phyloP scores from a whole-genome alignment of 2,797 vertebrate species.

The Otus scops region DNA sequence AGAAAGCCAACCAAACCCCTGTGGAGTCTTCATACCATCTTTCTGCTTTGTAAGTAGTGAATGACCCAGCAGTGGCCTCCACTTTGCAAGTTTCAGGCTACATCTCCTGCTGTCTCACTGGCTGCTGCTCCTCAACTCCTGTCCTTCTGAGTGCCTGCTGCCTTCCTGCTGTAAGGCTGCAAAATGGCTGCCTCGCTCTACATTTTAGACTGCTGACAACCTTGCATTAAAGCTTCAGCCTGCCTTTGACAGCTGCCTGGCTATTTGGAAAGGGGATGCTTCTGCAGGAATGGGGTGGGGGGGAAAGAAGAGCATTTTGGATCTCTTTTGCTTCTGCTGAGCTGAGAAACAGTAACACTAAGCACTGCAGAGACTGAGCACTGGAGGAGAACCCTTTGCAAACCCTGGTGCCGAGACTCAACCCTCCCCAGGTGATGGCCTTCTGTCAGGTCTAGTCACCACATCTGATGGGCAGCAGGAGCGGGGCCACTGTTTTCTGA shows the following conservation, averaged over 20 bases:
- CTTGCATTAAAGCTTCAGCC: not conserved
- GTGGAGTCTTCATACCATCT: not conserved
- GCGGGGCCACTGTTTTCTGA: fast-evolving
- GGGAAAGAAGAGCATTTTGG: not conserved
- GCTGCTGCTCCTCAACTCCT: not conserved
- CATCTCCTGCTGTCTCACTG: not conserved
- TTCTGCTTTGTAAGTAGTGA: not conserved
- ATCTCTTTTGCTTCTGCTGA: not conserved
- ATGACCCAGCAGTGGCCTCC: not conserved
- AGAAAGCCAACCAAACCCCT: not conserved
- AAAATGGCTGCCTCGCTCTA: not conserved
- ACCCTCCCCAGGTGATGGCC: not conserved
- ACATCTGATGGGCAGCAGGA: not conserved
- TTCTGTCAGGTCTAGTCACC: not conserved
- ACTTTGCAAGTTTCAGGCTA: not conserved
- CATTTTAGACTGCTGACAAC: not conserved
- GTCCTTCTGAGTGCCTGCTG: not conserved
- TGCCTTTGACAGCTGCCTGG: not conserved
- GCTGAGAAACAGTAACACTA: not conserved
- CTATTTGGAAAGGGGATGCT: not conserved
- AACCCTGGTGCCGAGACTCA: not conserved
- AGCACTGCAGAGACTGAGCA: not conserved
- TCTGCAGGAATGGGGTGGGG: not conserved
- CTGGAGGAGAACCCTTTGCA: not conserved
- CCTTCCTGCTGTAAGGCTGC: not conserved